Conservation (phyloP, 92 coral and sea anemone species). For the Porites lobata region DNA sequence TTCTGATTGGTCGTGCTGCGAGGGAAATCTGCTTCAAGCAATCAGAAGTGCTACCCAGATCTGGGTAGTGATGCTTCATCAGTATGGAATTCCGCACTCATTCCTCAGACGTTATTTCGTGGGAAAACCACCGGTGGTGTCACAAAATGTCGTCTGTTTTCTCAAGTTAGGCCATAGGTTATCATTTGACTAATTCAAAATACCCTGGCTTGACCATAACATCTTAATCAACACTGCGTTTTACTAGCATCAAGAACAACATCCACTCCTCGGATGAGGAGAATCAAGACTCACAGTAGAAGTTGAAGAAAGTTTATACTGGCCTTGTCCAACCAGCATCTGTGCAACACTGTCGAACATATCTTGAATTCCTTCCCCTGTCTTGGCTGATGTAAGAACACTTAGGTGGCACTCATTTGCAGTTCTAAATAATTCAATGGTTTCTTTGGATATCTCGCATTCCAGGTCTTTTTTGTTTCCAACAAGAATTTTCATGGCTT, state of each 20-base stretch:
- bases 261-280: constrained; percentile 78
- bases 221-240: too few species aligned
- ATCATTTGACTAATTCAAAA: too few species aligned
- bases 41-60: too few species aligned
- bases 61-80: too few species aligned
- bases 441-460: constrained; percentile 70
- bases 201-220: too few species aligned
- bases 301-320: neutral
- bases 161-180: too few species aligned
- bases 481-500: constrained; percentile 83
- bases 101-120: too few species aligned
- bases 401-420: constrained; percentile 73
- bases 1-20: too few species aligned
- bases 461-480: constrained; percentile 93
- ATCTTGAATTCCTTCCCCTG: constrained; percentile 88
- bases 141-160: too few species aligned
- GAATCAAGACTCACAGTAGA: constrained; percentile 37
- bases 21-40: too few species aligned
- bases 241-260: constrained; percentile 58
- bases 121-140: too few species aligned
- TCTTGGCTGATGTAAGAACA: constrained; percentile 88
- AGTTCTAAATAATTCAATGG: constrained; percentile 74
- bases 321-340: constrained; percentile 37
- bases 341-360: constrained; percentile 68
- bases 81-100: too few species aligned